These are phyloP conservation scores for Glareola pratincola DNA, from an alignment of 2,113 vertebrate species.

Conservation along the genomic window DNA sequence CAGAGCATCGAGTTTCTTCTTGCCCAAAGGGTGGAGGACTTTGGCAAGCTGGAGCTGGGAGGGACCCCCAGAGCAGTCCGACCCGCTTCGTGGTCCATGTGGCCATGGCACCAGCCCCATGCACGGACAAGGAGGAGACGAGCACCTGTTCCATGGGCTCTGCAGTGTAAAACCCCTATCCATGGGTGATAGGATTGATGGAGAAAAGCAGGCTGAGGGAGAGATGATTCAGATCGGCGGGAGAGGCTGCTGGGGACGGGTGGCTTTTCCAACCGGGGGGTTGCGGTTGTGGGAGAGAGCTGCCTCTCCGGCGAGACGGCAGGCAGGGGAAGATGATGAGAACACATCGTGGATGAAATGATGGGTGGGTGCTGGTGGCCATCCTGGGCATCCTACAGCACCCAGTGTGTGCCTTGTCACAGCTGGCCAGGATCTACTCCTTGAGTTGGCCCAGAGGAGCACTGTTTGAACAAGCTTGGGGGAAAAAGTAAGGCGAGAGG, in stretches of 20 bases:
- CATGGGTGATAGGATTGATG: neutral
- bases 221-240: neutral
- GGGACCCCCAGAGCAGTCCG: neutral
- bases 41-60: neutral
- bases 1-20: neutral
- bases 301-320: neutral
- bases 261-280: neutral
- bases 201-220: neutral
- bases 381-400: neutral
- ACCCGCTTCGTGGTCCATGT: neutral
- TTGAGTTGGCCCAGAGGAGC: neutral
- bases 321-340: neutral
- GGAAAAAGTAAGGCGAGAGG: neutral
- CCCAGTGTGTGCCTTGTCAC: fast-evolving
- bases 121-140: fast-evolving
- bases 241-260: neutral
- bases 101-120: neutral
- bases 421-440: neutral
- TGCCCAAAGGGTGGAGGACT: neutral
- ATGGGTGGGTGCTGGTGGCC: neutral
- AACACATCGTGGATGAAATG: fast-evolving
- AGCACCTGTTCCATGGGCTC: neutral
- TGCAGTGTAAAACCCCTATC: neutral
- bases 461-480: neutral
- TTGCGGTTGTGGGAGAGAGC: neutral